Evolutionary conservation across 2,888 invertebrate genomes (phyloP), one percentile per base, ranked within the genome.

Genomic region (Meteorus cinctellus): DNA sequence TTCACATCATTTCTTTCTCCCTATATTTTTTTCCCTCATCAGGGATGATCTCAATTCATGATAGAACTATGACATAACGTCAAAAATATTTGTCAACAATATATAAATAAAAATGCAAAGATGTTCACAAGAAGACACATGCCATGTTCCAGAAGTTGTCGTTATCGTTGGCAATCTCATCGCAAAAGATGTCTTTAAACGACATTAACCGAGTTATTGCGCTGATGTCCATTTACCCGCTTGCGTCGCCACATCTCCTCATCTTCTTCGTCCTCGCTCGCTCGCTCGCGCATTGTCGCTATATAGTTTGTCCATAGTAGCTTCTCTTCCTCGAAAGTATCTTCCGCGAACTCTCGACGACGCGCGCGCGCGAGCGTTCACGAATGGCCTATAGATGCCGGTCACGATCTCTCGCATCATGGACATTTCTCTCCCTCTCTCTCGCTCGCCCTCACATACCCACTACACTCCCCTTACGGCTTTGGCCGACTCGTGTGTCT

Each of bases 361-460:
- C 72, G 76, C 65, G 65, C 51, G 71, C 63, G 63, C 71, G 8
- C 71, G 41, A 45, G 71, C 60, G 71, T 71, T 62, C 59, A 72
- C 48, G n/a, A 48, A 19, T 55, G 55, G 55, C 55, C 55, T 72
- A 72, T 63, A 65, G 76, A 76, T 76, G 76, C 76, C 76, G 72
- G 76, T 76, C 76, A 76, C 76, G 76, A 76, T 76, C 76, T 72
- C 72, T 72, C 76, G 72, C 76, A 76, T 76, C 76, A 76, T 76
- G 76, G 72, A 73, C 69, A 72, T 76, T 76, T 76, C 72, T 59
- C 75, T 75, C 69, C 69, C 74, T 69, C 62, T n/a, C 16, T 65
- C 41, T 65, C 41, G 12, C 34, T 65, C 65, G 1, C 65, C 8
- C 41, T 24, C 66, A 19, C 24, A 24, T 27, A 12, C 24, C 27